Percentiles rank a stretch among this genome's conserved stretches.
Conservation (phyloP, 2,113 vertebrate genomes). For the Alosa alosa region DNA sequence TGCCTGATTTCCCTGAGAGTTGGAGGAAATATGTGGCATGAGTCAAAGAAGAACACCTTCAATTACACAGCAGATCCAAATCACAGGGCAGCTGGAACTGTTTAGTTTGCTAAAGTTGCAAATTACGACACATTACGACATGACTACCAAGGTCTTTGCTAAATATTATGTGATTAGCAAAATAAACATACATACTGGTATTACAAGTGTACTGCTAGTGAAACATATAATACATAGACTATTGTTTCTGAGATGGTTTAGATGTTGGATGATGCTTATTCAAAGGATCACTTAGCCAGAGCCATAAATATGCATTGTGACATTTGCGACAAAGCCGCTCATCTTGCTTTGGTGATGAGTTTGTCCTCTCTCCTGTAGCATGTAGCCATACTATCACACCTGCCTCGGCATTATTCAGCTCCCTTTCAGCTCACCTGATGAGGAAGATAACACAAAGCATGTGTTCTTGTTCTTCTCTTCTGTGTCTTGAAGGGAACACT, state of each 20-base stretch:
- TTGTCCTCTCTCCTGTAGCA: conserved; percentile 70
- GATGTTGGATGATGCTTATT: conserved; percentile 74
- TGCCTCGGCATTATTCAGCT: conserved; percentile 72
- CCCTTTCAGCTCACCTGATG: conserved; percentile 69
- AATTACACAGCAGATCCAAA: too few species aligned
- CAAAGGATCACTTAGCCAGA: conserved; percentile 68
- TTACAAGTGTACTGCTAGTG: neutral
- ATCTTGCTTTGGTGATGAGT: conserved; percentile 76
- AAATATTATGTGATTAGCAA: too few species aligned
- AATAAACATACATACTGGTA: neutral
- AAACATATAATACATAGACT: conserved; percentile 26
- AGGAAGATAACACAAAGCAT: conserved; percentile 63
- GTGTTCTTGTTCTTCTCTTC: conserved; percentile 47
- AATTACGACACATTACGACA: too few species aligned
- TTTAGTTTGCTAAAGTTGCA: too few species aligned
- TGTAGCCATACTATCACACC: conserved; percentile 74
- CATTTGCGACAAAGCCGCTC: conserved; percentile 81
- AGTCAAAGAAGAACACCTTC: too few species aligned
- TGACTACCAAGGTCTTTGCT: too few species aligned
- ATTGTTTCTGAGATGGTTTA: conserved; percentile 46
- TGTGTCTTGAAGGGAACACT: conserved; percentile 50
- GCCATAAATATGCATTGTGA: conserved; percentile 83
- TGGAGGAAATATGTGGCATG: too few species aligned
- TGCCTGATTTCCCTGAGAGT: too few species aligned
- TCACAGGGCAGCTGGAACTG: too few species aligned